Evolutionary conservation across 2,113 vertebrate species (phyloP), one percentile per base, ranked within the genome.

Genomic region (Ammodramus savannarum): DNA sequence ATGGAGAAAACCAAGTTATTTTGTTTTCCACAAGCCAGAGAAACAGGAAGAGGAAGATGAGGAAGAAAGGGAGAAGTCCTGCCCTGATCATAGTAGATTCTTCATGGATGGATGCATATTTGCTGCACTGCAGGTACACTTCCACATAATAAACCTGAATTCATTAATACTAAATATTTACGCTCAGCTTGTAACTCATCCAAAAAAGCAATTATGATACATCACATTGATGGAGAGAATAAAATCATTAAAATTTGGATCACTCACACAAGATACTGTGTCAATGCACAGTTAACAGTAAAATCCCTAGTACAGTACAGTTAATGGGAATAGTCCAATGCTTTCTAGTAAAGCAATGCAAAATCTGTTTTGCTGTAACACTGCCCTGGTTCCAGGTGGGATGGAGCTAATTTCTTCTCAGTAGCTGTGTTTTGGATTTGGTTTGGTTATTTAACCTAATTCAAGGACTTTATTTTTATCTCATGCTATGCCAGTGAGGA

Each of bases 151-250:
- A 81, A 93, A 77, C 46, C 63, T 85, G 91, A 92, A 96, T 93
- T 94, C 95, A 91, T 87, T 97, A 96, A 91, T 93, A 95, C 66
- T 91, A 96, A 97, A 85, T 94, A 95, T 97, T 96, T 95, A 95
- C 17, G 1, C 66, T 94, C 27, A 59, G 72, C 92, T 95, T 97
- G 97, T 95, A 97, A 96, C 91, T 79, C 36, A 44, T 96, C 97
- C 97, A 97, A 97, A 88, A 97, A 95, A 90, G 93, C 96, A 95
- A 97, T 97, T 98, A 97, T 29, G 71, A 81, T 83, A 86, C 85
- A 96, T 97, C 95, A 93, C 79, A 75, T 89, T 97, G 97, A 86
- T 3, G 34, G 79, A 83, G 48, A 93, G 44, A 87, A 86, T 59
- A 44, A 92, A 90, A 63, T 71, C 72, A 83, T 73, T 44, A 84